Evolutionary conservation across 2,113 vertebrate species (phyloP).

Genomic region (Odocoileus virginianus): DNA sequence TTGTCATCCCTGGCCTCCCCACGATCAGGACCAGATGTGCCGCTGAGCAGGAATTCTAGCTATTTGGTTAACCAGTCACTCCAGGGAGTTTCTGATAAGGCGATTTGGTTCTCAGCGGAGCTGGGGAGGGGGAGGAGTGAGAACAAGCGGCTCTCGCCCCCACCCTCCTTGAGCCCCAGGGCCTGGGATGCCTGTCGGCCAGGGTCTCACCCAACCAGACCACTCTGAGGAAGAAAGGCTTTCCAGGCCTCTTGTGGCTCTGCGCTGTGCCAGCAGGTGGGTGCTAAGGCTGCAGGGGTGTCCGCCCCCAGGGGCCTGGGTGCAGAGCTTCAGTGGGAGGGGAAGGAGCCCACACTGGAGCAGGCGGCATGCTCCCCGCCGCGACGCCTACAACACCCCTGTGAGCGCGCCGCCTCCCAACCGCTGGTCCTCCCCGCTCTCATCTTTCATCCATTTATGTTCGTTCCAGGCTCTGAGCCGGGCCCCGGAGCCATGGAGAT

Average conservation of each 20-base stretch:
- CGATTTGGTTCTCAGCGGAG: conserved; percentile 2
- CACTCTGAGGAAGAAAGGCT: no score
- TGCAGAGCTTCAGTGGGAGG: no score
- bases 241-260: neutral
- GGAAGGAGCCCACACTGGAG: fast-evolving
- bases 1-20: conserved; percentile 35
- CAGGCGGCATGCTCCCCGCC: fast-evolving
- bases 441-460: neutral
- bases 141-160: neutral
- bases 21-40: conserved; percentile 67
- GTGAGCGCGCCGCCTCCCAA: fast-evolving
- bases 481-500: neutral
- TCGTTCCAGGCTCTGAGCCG: no score
- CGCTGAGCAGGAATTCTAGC: conserved; percentile 55
- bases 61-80: conserved; percentile 55
- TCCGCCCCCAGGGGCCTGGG: neutral
- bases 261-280: neutral
- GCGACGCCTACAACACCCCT: fast-evolving
- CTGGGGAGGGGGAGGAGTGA: neutral
- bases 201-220: neutral
- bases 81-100: conserved; percentile 52
- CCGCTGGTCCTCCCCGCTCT: neutral
- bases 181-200: neutral
- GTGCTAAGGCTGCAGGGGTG: neutral
- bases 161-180: neutral